phyloP scores from a whole-genome alignment of 2,888 invertebrate species.

The Gastracanthus pulcherrimus region DNA sequence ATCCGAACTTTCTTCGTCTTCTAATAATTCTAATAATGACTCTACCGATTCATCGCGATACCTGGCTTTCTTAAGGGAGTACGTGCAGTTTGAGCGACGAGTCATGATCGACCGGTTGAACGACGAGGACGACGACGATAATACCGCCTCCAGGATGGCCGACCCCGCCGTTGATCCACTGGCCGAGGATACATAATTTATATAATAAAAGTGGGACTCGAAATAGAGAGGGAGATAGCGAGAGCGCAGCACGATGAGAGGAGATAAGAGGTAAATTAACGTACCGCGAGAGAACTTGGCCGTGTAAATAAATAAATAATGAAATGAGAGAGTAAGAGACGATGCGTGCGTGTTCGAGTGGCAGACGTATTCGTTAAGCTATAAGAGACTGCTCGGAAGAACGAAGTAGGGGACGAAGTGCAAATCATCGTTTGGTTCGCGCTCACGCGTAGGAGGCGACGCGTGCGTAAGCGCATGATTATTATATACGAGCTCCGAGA shows the following conservation, averaged over 20 bases:
- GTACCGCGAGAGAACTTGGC: too few species aligned
- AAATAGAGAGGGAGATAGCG: neutral
- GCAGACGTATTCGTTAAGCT: neutral
- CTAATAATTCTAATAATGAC: neutral
- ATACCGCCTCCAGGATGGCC: slow-evolving; percentile 7
- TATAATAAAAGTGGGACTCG: neutral
- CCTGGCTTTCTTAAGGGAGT: slow-evolving; percentile 40
- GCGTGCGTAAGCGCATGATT: too few species aligned
- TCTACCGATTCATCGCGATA: slow-evolving; percentile 21
- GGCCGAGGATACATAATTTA: neutral
- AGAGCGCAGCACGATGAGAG: neutral
- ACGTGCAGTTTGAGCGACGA: slow-evolving; percentile 36
- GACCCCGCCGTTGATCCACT: neutral
- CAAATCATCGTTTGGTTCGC: slow-evolving; percentile 53
- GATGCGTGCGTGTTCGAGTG: neutral
- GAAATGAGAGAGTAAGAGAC: neutral
- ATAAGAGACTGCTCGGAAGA: neutral
- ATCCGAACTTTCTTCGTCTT: neutral
- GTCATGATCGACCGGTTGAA: slow-evolving; percentile 6
- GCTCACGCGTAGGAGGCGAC: slow-evolving; percentile 7
- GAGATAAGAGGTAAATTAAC: neutral
- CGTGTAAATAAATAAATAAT: neutral
- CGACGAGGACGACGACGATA: neutral
- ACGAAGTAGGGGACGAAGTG: slow-evolving; percentile 48
- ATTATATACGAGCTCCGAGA: too few species aligned